Evolutionary conservation across 1,140 invertebrate species (phyloP).

Genomic region (Atta colombica): DNA sequence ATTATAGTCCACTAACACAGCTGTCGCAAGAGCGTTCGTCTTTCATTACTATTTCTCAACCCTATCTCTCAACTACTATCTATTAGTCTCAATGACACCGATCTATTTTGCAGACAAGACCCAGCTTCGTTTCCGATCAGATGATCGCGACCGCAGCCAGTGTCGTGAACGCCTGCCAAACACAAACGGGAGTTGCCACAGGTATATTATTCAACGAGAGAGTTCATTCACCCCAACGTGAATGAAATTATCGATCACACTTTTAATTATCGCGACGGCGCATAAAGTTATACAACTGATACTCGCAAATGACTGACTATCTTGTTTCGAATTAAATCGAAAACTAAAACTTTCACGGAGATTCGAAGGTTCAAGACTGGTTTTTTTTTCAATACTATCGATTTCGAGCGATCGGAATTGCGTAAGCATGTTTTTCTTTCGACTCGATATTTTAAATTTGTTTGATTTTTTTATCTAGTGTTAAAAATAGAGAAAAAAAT

Average conservation of each 20-base stretch:
- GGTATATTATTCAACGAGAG: conserved; percentile 71
- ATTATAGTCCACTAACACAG: not conserved
- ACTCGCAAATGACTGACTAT: not conserved
- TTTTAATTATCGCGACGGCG: conserved; percentile 12
- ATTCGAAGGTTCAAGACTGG: too few species aligned
- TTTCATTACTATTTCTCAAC: too few species aligned
- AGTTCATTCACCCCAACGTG: conserved; percentile 16
- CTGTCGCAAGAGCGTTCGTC: not conserved
- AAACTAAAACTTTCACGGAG: not conserved
- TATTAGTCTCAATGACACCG: conserved; percentile 25
- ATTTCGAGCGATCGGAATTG: too few species aligned
- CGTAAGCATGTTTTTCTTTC: too few species aligned
- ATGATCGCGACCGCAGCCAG: conserved; percentile 81
- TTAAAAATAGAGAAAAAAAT: too few species aligned
- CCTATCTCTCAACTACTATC: conserved; percentile 1
- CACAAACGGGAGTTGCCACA: conserved; percentile 81
- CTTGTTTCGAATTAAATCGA: not conserved
- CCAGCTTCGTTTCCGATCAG: conserved; percentile 83
- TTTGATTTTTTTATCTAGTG: too few species aligned
- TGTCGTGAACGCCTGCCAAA: conserved; percentile 83
- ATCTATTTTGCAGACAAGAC: conserved; percentile 76
- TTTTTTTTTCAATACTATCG: too few species aligned
- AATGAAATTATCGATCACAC: conserved; percentile 37
- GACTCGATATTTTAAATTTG: too few species aligned
- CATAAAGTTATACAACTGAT: conserved; percentile 1